Base-by-base conservation (phyloP, 2,797 vertebrate genomes). In the Leuciscus waleckii region DNA sequence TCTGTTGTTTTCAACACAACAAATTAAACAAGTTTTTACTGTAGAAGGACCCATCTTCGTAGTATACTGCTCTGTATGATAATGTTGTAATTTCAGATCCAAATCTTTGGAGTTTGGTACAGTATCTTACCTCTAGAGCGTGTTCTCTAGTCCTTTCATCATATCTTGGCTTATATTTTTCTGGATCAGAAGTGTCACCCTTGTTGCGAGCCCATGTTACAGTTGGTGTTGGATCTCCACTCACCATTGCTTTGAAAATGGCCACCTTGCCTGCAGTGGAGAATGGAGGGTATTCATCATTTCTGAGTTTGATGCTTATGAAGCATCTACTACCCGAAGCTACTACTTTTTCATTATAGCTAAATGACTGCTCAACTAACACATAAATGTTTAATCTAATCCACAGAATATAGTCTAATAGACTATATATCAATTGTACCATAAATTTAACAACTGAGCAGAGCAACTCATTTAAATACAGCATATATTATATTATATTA, bases 171-270 rank as follows among this genome's bases (percentile, higher is more conserved):
- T 92, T 92, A 61, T 96, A 98, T 91, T 93, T 96, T 85, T 90
- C 91, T 78, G 92, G 90, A 86, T 96, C 93, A 26, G 93, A 89
- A 21, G 96, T 85, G n/a, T 92, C 75, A 4, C 94, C 95, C 35
- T 86, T 95, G 37, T 37, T 91, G 14, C 95, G 93, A 0, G 89
- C 88, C 98, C 98, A 99, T 35, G 88, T 93, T 67, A 98, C 95
- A 0, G 90, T 89, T 1, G 97, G 97, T 61, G 51, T 29, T 2
- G 98, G 98, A 1, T 96, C 92, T 71, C 98, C 97, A 29, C 86
- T 94, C 43, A 97, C 95, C 88, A 95, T 89, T 1, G 95, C 96
- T 92, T 94, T 96, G 81, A 99, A 97, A 90, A 95, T 14, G 2
- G 93, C 95, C 74, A 93, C 95, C 94, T 96, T 98, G 83, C 97